Conservation (phyloP, 2,888 invertebrate genomes). For the Cryptocheilus praepositus region DNA sequence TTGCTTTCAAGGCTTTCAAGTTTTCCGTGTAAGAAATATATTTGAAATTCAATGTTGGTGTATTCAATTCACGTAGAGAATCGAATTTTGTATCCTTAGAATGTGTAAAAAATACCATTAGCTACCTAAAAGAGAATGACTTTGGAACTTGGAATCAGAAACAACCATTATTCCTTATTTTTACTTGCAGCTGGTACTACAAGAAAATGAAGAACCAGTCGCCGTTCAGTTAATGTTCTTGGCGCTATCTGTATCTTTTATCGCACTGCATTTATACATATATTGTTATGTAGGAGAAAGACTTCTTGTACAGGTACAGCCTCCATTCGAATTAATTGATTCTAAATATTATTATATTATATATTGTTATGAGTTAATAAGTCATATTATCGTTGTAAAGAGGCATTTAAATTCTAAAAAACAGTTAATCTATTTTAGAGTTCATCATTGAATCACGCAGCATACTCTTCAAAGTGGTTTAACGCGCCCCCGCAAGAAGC, state of each 20-base stretch:
- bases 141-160: no score
- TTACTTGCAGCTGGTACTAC: slow-evolving; percentile 9
- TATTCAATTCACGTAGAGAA: no score
- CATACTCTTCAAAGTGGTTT: slow-evolving; percentile 43
- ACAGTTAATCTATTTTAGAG: slow-evolving; percentile 33
- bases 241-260: slow-evolving; percentile 36
- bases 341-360: no score
- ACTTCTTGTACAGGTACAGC: slow-evolving; percentile 40
- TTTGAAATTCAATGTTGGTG: not conserved
- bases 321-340: no score
- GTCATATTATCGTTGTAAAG: no score
- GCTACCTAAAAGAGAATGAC: no score
- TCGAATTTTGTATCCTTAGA: no score
- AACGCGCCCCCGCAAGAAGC: slow-evolving; percentile 34
- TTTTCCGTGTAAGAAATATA: slow-evolving; percentile 49
- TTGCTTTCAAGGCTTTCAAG: slow-evolving; percentile 60
- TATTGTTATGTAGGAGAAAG: slow-evolving; percentile 60
- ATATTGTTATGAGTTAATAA: no score
- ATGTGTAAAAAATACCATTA: no score
- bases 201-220: not conserved
- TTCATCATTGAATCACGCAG: slow-evolving; percentile 24
- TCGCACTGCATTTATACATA: slow-evolving; percentile 52
- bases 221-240: slow-evolving; percentile 31
- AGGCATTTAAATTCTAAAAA: not conserved
- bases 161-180: no score